Evolutionary conservation across 2,797 vertebrate genomes (phyloP), one percentile per base, ranked within the genome.

Genomic region (Geotrypetes seraphini): DNA sequence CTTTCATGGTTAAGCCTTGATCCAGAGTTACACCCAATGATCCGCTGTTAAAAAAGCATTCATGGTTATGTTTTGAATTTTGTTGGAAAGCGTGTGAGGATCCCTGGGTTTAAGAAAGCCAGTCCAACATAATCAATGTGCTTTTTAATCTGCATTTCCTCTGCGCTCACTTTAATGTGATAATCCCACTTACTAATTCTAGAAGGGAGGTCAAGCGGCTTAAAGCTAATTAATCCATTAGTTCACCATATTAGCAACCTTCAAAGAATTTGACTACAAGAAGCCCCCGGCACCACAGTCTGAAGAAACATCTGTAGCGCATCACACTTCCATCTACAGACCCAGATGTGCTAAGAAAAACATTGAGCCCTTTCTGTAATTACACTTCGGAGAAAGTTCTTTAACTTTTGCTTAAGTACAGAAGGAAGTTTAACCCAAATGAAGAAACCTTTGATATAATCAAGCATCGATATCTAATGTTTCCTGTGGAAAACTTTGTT

Each of bases 261-360:
- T 19, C 25, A 44, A 51, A 43, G 46, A 53, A 38, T 51, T 20
- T 51, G 19, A 19, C 23, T 25, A 27, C 22, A n/a, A 18, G n/a
- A n/a, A n/a, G 22, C 16, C 16, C n/a, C n/a, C 33, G 10, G 0
- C 11, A 31, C 33, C 50, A 27, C 5, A 40, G 16, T 15, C 16
- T 8, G 32, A 23, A 45, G 14, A 1, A 2, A 34, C 33, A 33
- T 28, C 41, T 35, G 36, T 15, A 18, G 30, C 21, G 35, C 20
- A 21, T 35, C 22, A 4, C 4, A 22, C 32, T 48, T 20, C 22
- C 38, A 11, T 23, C 33, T 35, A 48, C 12, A 10, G 33, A 21
- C 3, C 3, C 24, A 39, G 4, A 10, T 1, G 7, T 36, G 41
- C 33, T 44, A n/a, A 25, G n/a, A 6, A 17, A 21, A 32, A 22